Base-by-base conservation (phyloP, 1,140 invertebrate genomes). In the Rhyzopertha dominica region DNA sequence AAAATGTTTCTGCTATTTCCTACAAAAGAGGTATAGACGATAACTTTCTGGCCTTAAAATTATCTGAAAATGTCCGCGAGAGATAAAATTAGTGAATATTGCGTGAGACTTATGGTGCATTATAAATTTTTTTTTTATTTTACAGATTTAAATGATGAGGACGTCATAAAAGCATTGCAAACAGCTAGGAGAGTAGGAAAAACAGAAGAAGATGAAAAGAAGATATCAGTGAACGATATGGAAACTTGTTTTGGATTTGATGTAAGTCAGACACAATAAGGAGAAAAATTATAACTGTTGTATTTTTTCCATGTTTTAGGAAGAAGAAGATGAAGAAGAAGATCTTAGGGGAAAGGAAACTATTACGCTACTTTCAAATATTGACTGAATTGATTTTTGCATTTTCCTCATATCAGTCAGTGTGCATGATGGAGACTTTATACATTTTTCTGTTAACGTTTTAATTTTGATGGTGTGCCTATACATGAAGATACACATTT, bases 231-330 rank as follows among this genome's bases (percentile, higher is more conserved):
- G 13, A 80, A 81, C 53, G 84, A 87, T 56, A 84, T 87, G 71
- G 77, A 82, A 55, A 87, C 81, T 25, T 90, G 86, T 62, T 91
- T 91, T 63, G 88, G 87, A 12, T 91, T 91, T 72, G 86, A 90
- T 68, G 86, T 85, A 62, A 75, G 78, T 65, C n/a, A 19, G 13
- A 26, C 1, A 3, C 5, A 22, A 25, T 12, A 32, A 18, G 24
- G 25, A 3, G 17, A 43, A 13, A 25, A 20, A 30, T 23, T 36
- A 20, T 32, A 39, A 13, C 24, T 46, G 8, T 28, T 31, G 31
- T 37, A 26, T 49, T 25, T 48, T 31, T 20, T 54, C 47, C 19
- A 32, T 55, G 52, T 50, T 59, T 13, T 58, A 63, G 24, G 59
- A 63, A 35, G 59, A 63, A 18, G 59, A 63, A 17, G 58, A 60